Evolutionary conservation across 2,113 vertebrate genomes (phyloP), one percentile per base, ranked within the genome.

Genomic region (Centrocercus urophasianus): DNA sequence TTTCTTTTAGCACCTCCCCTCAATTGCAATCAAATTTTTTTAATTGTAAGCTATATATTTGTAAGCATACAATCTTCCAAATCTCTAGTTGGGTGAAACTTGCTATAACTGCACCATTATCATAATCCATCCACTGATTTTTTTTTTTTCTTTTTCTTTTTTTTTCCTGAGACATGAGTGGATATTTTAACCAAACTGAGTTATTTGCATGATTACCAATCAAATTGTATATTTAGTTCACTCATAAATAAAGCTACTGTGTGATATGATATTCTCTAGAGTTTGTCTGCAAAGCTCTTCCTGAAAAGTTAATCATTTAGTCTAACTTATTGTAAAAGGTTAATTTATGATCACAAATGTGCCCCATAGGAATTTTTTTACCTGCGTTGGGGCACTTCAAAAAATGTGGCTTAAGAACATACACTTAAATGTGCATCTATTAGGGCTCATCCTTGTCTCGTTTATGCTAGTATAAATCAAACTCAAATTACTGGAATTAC

Each of bases 361-460:
- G 72, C 47, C 93, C 45, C 42, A 20, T 1, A 70, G 83, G 88
- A 80, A 79, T 91, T 88, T 38, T 88, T 56, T 28, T 83, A 90
- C 79, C 65, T 91, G 32, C 70, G 22, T 28, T 89, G 38, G 38
- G 36, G 32, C 71, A 61, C 11, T 1, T 87, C 75, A 75, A 60
- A 92, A 93, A 57, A 38, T 52, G 38, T 83, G 45, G 14, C 85
- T 89, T 80, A 83, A 88, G 94, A 92, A 50, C 54, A 64, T 30
- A 59, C 18, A n/a, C 59, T 87, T 92, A 76, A 90, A 72, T 77
- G 13, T 45, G 60, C 71, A 79, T 48, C 48, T 89, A 87, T 88
- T 95, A 96, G 91, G 42, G 42, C 56, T 95, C 43, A 67, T 91
- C 92, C 56, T 89, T 79, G 25, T 76, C 78, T 78, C 82, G 86